These are phyloP conservation scores for Epizoanthus illoricatus DNA, from an alignment of 92 coral and sea anemone species.

Conservation along the genomic window DNA sequence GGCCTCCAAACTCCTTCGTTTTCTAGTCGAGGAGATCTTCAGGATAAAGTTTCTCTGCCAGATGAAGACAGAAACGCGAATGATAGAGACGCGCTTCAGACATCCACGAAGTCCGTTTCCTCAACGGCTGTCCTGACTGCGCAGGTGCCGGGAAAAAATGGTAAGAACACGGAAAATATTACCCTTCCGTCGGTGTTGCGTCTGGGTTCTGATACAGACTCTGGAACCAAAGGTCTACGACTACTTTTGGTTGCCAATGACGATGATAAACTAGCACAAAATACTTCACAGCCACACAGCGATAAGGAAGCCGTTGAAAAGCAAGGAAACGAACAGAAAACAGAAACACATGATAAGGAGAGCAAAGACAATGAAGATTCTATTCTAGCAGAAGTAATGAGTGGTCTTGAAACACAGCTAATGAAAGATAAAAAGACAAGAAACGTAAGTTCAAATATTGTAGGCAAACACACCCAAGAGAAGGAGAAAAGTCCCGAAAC, in stretches of 20 bases:
- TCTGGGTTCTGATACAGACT: conserved; percentile 7
- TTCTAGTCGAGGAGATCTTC: conserved; percentile 4
- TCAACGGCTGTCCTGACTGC: background rate
- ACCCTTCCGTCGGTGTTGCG: conserved; percentile 11
- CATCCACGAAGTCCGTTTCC: background rate
- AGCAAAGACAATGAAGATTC: background rate
- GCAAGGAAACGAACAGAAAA: background rate
- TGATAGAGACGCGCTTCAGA: background rate
- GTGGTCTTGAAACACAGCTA: conserved; percentile 6
- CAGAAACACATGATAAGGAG: background rate
- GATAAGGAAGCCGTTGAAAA: background rate
- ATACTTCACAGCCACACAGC: background rate
- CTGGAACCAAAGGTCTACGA: conserved; percentile 25
- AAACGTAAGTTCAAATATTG: no score
- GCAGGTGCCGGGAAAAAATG: background rate
- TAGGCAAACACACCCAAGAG: background rate
- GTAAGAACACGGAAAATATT: conserved; percentile 15
- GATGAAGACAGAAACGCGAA: background rate
- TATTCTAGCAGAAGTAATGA: conserved; percentile 19
- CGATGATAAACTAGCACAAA: conserved; percentile 7
- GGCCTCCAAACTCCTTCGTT: background rate
- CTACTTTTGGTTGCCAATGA: conserved; percentile 22
- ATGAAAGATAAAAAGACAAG: conserved; percentile 5
- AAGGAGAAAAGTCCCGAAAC: background rate
- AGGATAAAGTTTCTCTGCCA: conserved; percentile 8